Evolutionary conservation across 2,888 invertebrate species (phyloP).

Genomic region (Hymenopus coronatus): DNA sequence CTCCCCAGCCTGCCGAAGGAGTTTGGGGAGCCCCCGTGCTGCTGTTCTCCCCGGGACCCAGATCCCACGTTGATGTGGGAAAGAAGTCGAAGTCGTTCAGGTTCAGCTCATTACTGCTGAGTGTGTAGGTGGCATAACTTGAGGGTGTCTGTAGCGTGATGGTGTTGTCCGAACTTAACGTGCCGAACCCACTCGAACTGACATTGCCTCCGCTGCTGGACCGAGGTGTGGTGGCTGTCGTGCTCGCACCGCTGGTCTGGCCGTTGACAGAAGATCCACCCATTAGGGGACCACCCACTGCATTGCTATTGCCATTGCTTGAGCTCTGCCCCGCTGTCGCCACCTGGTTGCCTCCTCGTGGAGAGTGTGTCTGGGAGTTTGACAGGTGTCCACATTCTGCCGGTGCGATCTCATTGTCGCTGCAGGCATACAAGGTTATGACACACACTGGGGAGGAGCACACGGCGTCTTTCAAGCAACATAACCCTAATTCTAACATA

Average conservation of each 20-base stretch:
- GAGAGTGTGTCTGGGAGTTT: constrained; percentile 45
- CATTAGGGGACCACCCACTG: constrained; percentile 38
- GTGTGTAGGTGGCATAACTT: constrained; percentile 36
- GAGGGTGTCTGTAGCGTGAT: constrained; percentile 25
- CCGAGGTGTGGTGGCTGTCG: constrained; percentile 34
- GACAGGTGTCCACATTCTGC: constrained; percentile 49
- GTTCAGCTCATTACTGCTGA: constrained; percentile 52
- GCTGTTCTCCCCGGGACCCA: constrained; percentile 34
- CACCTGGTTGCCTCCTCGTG: constrained; percentile 21
- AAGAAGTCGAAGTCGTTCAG: constrained; percentile 61
- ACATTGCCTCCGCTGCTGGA: constrained; percentile 44
- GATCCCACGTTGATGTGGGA: constrained; percentile 61
- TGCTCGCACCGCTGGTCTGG: constrained; percentile 21
- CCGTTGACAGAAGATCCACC: constrained; percentile 28
- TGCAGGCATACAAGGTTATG: constrained; percentile 29
- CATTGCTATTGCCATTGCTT: constrained; percentile 30
- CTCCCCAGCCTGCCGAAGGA: constrained; percentile 36
- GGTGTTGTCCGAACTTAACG: constrained; percentile 13
- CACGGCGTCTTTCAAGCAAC: not conserved
- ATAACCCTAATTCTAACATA: not conserved
- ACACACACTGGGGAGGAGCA: constrained; percentile 5
- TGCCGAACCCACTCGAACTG: constrained; percentile 41
- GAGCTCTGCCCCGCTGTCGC: constrained; percentile 22
- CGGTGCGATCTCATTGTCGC: constrained; percentile 47
- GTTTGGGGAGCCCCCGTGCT: constrained; percentile 18